Evolutionary conservation across 1,140 invertebrate species (phyloP).

Genomic region (Sycophaga agraensis): DNA sequence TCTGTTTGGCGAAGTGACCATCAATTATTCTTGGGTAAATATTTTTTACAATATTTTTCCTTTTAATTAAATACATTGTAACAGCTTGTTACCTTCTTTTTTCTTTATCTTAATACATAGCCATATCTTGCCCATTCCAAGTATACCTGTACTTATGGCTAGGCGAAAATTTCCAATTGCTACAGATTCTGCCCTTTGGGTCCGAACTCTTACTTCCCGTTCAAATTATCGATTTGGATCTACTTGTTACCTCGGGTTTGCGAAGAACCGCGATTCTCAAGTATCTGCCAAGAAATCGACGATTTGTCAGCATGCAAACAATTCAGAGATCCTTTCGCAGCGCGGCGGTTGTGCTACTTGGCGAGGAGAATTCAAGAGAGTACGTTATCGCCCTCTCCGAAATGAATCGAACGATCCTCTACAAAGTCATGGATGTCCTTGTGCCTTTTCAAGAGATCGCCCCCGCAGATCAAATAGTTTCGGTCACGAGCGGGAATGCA

Average conservation of each 20-base stretch:
- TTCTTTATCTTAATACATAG: constrained; percentile 7
- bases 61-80: too few relatives aligned
- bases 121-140: constrained; percentile 16
- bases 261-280: constrained; percentile 19
- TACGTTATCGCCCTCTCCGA: constrained; percentile 32
- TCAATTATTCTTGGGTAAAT: constrained; percentile 6
- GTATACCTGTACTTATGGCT: constrained; percentile 54
- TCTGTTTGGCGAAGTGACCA: background rate
- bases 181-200: constrained; percentile 42
- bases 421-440: constrained; percentile 46
- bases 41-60: too few relatives aligned
- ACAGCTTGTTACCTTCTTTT: too few relatives aligned
- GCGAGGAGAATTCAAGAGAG: constrained; percentile 17
- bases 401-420: constrained; percentile 38
- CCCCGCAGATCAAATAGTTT: constrained; percentile 8
- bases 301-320: constrained; percentile 33
- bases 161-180: constrained; percentile 58
- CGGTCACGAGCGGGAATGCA: constrained; percentile 22
- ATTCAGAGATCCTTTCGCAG: background rate
- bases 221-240: constrained; percentile 28
- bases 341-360: background rate
- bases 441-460: constrained; percentile 53
- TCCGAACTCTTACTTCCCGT: constrained; percentile 32
- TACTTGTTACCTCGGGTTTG: constrained; percentile 20
- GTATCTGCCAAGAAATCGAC: constrained; percentile 18